Conservation (phyloP, 2,797 vertebrate genomes). For the Merluccius polli region DNA sequence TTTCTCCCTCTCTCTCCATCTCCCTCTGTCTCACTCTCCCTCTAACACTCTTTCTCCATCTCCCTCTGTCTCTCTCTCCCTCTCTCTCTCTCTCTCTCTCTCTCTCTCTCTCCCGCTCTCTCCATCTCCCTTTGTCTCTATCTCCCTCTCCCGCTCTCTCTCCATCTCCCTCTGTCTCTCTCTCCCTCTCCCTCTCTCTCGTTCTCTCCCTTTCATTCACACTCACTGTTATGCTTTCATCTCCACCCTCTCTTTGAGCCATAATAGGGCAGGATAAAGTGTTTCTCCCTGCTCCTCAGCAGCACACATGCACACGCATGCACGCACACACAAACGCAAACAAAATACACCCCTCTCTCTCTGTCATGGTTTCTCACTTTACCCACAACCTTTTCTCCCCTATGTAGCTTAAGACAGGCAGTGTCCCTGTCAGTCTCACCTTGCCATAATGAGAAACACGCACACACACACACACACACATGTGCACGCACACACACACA, state of each 20-base stretch:
- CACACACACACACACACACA: neutral
- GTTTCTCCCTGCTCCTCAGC: neutral
- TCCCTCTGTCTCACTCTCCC: neutral
- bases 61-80: neutral
- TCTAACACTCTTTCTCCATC: neutral
- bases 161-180: neutral
- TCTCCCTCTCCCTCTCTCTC: neutral
- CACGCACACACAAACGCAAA: neutral
- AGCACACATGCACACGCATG: neutral
- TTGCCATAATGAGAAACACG: constrained; percentile 4
- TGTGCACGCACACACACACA: neutral
- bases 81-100: neutral
- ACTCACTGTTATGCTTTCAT: neutral
- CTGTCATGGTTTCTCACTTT: neutral
- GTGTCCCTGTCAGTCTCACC: constrained; percentile 3
- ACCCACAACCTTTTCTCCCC: neutral
- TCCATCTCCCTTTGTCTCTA: neutral
- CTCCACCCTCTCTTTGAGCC: neutral
- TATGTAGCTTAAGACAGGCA: neutral
- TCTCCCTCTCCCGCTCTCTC: too few species aligned
- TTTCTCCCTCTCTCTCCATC: neutral
- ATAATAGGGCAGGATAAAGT: constrained; percentile 6
- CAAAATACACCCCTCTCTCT: neutral
- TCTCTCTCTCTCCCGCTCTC: neutral
- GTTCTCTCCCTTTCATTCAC: neutral